Percentiles rank a stretch among this genome's conserved stretches.
These are phyloP conservation scores for Drosophila vallismaia DNA, from an alignment of 2,888 invertebrate species.

Conservation along the genomic window DNA sequence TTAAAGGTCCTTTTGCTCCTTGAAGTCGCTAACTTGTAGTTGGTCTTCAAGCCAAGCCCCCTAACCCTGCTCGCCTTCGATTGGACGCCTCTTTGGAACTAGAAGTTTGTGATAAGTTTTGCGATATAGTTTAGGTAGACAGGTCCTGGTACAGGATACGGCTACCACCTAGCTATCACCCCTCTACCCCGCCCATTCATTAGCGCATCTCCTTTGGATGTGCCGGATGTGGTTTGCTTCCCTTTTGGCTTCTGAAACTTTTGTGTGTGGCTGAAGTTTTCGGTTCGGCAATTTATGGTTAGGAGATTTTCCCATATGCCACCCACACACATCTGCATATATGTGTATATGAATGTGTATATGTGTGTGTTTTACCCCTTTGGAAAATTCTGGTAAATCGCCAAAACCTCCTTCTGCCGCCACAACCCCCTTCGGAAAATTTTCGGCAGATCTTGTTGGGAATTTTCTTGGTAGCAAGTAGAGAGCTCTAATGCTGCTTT, in stretches of 20 bases:
- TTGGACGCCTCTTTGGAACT: neutral
- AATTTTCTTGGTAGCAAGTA: slow-evolving; percentile 33
- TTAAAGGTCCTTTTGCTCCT: neutral
- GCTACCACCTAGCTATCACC: slow-evolving; percentile 9
- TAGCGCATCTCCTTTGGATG: slow-evolving; percentile 56
- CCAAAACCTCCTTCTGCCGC: slow-evolving; percentile 16
- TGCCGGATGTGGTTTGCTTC: slow-evolving; percentile 39
- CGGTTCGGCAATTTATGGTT: slow-evolving; percentile 75
- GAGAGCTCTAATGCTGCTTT: slow-evolving; percentile 70
- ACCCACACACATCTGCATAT: slow-evolving; percentile 1
- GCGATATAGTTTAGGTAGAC: slow-evolving; percentile 27
- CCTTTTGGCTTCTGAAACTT: slow-evolving; percentile 25
- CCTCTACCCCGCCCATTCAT: slow-evolving; percentile 52
- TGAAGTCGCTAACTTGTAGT: neutral
- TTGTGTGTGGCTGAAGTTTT: slow-evolving; percentile 61
- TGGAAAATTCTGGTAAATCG: neutral
- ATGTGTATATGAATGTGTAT: neutral
- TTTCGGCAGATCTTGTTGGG: slow-evolving; percentile 68
- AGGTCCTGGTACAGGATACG: slow-evolving; percentile 8
- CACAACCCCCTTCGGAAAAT: slow-evolving; percentile 36
- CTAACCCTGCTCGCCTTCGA: neutral
- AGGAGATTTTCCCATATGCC: slow-evolving; percentile 73
- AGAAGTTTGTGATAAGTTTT: slow-evolving; percentile 3
- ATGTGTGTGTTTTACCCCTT: slow-evolving; percentile 11
- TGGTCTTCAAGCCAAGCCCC: too few species aligned